Evolutionary conservation across 2,113 vertebrate species (phyloP), one percentile per base, ranked within the genome.

Genomic region (Dunckerocampus dactyliophorus): DNA sequence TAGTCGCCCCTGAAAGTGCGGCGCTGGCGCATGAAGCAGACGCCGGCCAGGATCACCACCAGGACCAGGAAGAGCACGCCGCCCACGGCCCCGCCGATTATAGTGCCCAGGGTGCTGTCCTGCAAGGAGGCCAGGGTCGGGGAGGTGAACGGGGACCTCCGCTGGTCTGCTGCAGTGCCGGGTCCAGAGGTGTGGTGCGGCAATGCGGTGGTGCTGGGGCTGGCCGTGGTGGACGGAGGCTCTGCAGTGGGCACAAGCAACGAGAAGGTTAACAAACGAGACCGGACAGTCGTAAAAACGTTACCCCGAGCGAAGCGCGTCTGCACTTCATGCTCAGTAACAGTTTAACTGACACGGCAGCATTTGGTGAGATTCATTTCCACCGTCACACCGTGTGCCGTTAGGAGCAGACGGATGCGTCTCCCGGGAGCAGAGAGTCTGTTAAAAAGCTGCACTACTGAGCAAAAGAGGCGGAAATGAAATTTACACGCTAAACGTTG

Each of bases 1-100:
- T 99, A 99, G 91, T 99, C 94, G 24, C 97, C 97, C 42, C 95
- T 90, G 85, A 99, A 99, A 71, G 95, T 99, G 78, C 95, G 87
- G 63, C 95, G 93, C 86, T 92, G 92, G 76, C 92, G 93, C 90
- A 95, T 93, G 89, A 83, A 96, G 83, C 93, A 89, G 59, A 81
- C 78, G 69, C 90, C 93, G 52, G 87, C 92, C 60, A 96, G 79
- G 61, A 93, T 83, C 87, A 94, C 88, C 56, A 95, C 74, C 70
- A 99, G 91, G 19, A 93, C 88, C 83, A 99, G 70, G 71, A 98
- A 91, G 37, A 98, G 90, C 47, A 92, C 84, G 75, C 96, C 97
- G 55, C 96, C 95, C 69, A 98, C 92, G 37, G 90, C 93, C 54
- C 92, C 94, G 53, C 94, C 93, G 47, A 97, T 89, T 54, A 95